Percentiles rank a stretch among this genome's conserved stretches.
Conservation (phyloP, 2,113 vertebrate species). For the Astur gentilis region DNA sequence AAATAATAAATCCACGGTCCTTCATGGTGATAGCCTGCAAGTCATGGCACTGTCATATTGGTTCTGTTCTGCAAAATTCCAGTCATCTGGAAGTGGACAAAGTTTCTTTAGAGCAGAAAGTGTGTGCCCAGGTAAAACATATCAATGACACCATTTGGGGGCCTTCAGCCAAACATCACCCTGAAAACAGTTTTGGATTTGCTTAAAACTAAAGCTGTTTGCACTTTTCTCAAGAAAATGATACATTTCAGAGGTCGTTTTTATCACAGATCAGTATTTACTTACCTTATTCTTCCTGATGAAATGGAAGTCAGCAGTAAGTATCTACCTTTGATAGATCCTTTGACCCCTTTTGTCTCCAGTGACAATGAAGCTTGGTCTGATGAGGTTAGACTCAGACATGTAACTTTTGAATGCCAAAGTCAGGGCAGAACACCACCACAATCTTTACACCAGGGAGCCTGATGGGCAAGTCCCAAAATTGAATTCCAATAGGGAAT, state of each 20-base stretch:
- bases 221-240: neutral
- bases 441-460: neutral
- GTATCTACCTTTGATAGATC: neutral
- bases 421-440: neutral
- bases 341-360: neutral
- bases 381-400: accelerated
- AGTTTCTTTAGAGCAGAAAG: neutral
- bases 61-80: neutral
- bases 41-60: neutral
- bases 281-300: neutral
- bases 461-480: neutral
- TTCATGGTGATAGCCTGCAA: neutral
- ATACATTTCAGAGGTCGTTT: neutral
- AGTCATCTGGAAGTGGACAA: neutral
- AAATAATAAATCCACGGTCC: neutral
- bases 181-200: neutral
- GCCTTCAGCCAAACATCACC: neutral
- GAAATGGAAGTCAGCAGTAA: neutral
- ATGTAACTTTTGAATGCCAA: neutral
- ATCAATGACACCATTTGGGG: neutral
- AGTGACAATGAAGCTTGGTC: neutral
- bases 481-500: neutral
- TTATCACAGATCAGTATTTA: neutral
- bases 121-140: neutral
- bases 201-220: neutral